A percentile compares a stretch with the other conserved stretches of the same genome.
Evolutionary conservation across 35 echinoderm and acorn worm species (phyloP).

Genomic region (Anneissia japonica): DNA sequence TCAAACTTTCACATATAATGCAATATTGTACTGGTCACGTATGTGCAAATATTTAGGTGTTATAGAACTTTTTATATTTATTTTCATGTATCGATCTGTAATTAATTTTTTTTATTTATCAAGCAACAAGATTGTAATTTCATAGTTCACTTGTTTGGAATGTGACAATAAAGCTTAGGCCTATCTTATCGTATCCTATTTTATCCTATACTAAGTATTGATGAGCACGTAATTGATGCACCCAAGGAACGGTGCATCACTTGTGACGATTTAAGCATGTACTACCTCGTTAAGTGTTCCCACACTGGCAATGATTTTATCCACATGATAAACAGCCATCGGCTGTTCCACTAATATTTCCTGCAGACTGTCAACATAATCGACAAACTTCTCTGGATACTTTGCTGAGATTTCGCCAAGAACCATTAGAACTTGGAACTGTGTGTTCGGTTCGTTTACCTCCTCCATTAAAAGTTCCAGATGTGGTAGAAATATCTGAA

Average conservation of each 20-base stretch:
- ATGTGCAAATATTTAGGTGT: too few relatives aligned
- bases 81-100: too few relatives aligned
- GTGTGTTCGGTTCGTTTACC: background rate
- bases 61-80: too few relatives aligned
- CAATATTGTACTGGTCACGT: too few relatives aligned
- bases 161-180: background rate
- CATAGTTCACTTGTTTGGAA: background rate
- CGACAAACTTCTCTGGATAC: constrained; percentile 45
- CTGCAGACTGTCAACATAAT: constrained; percentile 47
- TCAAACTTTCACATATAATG: too few relatives aligned
- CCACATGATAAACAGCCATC: constrained; percentile 18
- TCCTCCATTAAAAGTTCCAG: constrained; percentile 56
- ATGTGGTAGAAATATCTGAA: constrained; percentile 50
- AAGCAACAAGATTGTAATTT: background rate
- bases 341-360: constrained; percentile 36
- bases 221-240: background rate
- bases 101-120: too few relatives aligned
- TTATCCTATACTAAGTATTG: too few relatives aligned
- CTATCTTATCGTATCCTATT: background rate
- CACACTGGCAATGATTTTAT: constrained; percentile 66
- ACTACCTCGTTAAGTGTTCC: constrained; percentile 53
- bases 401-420: constrained; percentile 43
- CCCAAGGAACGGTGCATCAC: too few relatives aligned
- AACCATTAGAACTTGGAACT: constrained; percentile 31
- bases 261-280: background rate